Evolutionary conservation across 2,797 vertebrate genomes (phyloP), one percentile per base, ranked within the genome.

Genomic region (Sylvia borin): DNA sequence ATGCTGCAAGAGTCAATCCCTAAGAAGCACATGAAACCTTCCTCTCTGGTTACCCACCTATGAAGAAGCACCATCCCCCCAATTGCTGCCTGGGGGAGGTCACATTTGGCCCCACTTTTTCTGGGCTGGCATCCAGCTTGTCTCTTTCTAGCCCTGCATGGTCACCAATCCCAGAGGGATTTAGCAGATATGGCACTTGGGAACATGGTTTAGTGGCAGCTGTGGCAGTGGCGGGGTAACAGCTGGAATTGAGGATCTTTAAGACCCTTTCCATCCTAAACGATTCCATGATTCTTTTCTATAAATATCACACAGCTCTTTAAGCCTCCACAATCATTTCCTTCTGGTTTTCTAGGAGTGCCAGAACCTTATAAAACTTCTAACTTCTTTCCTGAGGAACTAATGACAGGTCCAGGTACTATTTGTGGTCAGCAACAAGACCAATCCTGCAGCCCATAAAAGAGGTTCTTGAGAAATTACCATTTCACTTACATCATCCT

Each of bases 261-360:
- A 78, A 48, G 16, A 54, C 42, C 40, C 16, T 47, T 47, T 66
- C 53, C 80, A 78, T 42, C 53, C 55, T 48, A 66, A 78, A 72
- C 0, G 0, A 60, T 66, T 66, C 73, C 80, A 60, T 32, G 11
- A 48, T 40, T 84, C 67, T 65, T 17, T 84, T 60, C 73, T 78
- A 72, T 84, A 78, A 87, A 65, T 53, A 75, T 48, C 74, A 61
- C 7, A 1, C 36, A 60, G 88, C 76, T 96, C 72, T 22, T 90
- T 91, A 90, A 86, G 54, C 13, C 90, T 75, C 90, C 76, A 34
- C 67, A 85, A 11, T 38, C 57, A 71, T 66, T 57, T 85, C 90
- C 75, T 87, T 31, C 62, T 85, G 93, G 58, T 89, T 96, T 93
- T 93, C 83, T 70, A 86, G 70, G 40, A 81, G 68, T 67, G 78